These are phyloP conservation scores for Ectropis grisescens DNA, from an alignment of 1,140 invertebrate species.

Conservation along the genomic window DNA sequence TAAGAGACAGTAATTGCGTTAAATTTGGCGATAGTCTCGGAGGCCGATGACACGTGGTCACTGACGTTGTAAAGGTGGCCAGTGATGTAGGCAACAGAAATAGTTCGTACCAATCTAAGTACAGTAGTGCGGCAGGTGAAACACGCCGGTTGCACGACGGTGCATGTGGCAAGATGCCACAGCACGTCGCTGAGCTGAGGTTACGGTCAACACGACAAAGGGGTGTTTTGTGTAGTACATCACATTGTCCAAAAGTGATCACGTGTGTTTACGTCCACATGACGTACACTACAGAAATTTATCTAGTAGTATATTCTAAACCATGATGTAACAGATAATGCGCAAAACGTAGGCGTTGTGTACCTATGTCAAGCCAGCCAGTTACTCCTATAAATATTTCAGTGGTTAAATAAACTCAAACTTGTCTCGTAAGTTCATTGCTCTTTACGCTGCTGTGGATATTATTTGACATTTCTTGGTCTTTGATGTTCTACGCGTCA, in stretches of 20 bases:
- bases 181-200: constrained; percentile 5
- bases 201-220: constrained; percentile 16
- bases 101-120: constrained; percentile 18
- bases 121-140: constrained; percentile 13
- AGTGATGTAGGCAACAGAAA: constrained; percentile 41
- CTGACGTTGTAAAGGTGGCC: constrained; percentile 31
- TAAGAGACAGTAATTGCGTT: constrained; percentile 4
- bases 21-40: constrained; percentile 11
- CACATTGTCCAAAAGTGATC: no score
- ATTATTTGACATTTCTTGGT: constrained; percentile 39
- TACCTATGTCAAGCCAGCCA: no score
- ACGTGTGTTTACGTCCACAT: no score
- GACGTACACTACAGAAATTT: no score
- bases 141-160: constrained; percentile 18
- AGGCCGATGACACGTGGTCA: constrained; percentile 38
- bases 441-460: constrained; percentile 22
- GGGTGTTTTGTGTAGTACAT: no score
- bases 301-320: no score
- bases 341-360: no score
- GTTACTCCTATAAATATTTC: no score
- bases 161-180: constrained; percentile 42
- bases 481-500: constrained; percentile 16
- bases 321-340: no score
- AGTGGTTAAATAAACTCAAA: no score
- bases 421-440: constrained; percentile 24